A percentile compares a stretch with the other conserved stretches of the same genome.
Evolutionary conservation across 2,888 invertebrate genomes (phyloP).

Genomic region (Athalia cordata): DNA sequence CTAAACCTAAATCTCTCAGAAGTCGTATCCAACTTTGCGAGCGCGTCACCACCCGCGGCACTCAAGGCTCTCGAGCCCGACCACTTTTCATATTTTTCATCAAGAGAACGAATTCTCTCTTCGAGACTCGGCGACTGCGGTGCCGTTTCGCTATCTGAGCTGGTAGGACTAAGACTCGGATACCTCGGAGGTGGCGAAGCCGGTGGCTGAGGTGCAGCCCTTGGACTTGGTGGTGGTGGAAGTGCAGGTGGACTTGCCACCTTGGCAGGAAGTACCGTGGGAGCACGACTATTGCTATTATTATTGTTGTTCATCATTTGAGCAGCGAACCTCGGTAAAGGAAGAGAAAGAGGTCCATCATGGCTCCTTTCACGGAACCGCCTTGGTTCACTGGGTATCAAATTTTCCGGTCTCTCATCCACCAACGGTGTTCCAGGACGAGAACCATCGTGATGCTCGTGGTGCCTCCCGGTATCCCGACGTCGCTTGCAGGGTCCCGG

Average conservation of each 20-base stretch:
- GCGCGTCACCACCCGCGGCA: constrained; percentile 76
- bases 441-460: constrained; percentile 79
- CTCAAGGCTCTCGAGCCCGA: constrained; percentile 81
- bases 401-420: constrained; percentile 86
- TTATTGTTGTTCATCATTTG: constrained; percentile 75
- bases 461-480: constrained; percentile 72
- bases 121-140: constrained; percentile 84
- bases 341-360: constrained; percentile 85
- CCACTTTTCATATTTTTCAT: constrained; percentile 96
- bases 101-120: constrained; percentile 92
- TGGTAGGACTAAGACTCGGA: constrained; percentile 85
- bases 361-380: constrained; percentile 80
- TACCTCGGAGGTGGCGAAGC: constrained; percentile 81
- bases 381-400: constrained; percentile 84
- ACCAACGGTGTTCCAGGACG: constrained; percentile 90
- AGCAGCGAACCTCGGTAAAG: constrained; percentile 91
- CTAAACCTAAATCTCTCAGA: constrained; percentile 79
- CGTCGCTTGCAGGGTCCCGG: constrained; percentile 69
- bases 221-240: constrained; percentile 74
- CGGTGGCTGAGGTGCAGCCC: constrained; percentile 80
- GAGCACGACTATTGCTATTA: constrained; percentile 58
- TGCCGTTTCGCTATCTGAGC: constrained; percentile 81
- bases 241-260: constrained; percentile 71
- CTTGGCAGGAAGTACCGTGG: constrained; percentile 59
- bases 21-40: constrained; percentile 74